These are phyloP conservation scores for Gadus chalcogrammus DNA, from an alignment of 2,113 vertebrate species.

Conservation along the genomic window DNA sequence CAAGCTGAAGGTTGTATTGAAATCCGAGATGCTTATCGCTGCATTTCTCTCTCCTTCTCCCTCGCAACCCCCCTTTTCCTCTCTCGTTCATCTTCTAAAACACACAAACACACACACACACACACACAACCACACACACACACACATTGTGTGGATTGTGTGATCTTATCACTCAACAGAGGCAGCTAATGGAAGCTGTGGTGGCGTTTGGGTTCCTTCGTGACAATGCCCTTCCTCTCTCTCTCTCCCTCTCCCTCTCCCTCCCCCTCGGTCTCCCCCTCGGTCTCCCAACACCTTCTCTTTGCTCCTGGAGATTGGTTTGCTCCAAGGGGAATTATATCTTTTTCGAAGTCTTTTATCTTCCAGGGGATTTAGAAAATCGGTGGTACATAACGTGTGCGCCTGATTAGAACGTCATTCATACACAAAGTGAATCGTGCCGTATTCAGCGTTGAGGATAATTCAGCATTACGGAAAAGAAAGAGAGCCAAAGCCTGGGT, in stretches of 20 bases:
- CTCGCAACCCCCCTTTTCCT: neutral
- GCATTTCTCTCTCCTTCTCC: neutral
- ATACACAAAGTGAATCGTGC: no score
- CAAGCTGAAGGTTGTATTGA: conserved; percentile 34
- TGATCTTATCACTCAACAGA: conserved; percentile 32
- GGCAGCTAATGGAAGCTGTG: no score
- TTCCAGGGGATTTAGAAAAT: no score
- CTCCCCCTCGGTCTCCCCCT: neutral
- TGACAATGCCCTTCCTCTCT: neutral
- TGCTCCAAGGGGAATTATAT: conserved; percentile 5
- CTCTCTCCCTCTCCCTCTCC: neutral
- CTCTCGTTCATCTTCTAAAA: neutral
- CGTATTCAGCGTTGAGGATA: no score
- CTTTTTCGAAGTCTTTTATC: conserved; percentile 1
- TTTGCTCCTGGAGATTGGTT: neutral
- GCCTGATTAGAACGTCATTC: no score
- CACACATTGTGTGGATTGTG: conserved; percentile 32
- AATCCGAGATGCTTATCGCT: conserved; percentile 41
- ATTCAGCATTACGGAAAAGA: no score
- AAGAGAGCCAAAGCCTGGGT: neutral
- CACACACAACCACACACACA: neutral
- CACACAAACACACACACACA: conserved; percentile 5
- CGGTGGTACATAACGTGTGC: no score
- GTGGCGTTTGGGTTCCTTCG: no score
- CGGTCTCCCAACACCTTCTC: neutral